Evolutionary conservation across 2,113 vertebrate species (phyloP).

Genomic region (Phodopus roborovskii): DNA sequence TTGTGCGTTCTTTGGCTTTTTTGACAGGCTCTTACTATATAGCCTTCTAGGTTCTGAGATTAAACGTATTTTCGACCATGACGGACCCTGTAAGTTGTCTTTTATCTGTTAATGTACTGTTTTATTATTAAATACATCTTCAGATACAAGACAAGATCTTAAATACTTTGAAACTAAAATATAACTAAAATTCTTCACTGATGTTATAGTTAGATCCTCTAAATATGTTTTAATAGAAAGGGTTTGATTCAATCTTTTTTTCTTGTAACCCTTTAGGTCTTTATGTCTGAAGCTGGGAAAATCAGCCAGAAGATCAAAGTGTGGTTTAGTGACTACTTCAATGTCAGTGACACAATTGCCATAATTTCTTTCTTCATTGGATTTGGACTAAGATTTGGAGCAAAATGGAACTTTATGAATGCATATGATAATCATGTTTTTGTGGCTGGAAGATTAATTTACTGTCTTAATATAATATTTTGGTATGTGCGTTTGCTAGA

Average conservation of each 20-base stretch:
- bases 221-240: slow-evolving; percentile 41
- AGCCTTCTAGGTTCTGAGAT: background rate
- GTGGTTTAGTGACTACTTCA: slow-evolving; percentile 99
- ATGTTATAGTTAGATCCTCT: slow-evolving; percentile 15
- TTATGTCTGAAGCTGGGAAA: slow-evolving; percentile 99
- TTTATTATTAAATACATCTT: background rate
- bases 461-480: slow-evolving; percentile 99
- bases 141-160: slow-evolving; percentile 3
- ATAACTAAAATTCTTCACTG: background rate
- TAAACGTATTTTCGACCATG: background rate
- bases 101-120: background rate
- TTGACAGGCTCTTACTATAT: background rate
- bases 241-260: slow-evolving; percentile 59
- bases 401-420: slow-evolving; percentile 85
- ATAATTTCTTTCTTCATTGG: slow-evolving; percentile 96
- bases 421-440: slow-evolving; percentile 87
- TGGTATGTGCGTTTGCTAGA: slow-evolving; percentile 99
- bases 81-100: background rate
- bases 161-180: slow-evolving; percentile 51
- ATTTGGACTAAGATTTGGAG: slow-evolving; percentile 94
- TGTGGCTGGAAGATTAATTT: slow-evolving; percentile 93
- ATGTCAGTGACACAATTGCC: slow-evolving; percentile 96
- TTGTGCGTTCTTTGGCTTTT: background rate
- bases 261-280: slow-evolving; percentile 89
- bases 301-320: slow-evolving; percentile 98